Conservation (phyloP, 2,888 invertebrate genomes). For the Cerceris rybyensis region DNA sequence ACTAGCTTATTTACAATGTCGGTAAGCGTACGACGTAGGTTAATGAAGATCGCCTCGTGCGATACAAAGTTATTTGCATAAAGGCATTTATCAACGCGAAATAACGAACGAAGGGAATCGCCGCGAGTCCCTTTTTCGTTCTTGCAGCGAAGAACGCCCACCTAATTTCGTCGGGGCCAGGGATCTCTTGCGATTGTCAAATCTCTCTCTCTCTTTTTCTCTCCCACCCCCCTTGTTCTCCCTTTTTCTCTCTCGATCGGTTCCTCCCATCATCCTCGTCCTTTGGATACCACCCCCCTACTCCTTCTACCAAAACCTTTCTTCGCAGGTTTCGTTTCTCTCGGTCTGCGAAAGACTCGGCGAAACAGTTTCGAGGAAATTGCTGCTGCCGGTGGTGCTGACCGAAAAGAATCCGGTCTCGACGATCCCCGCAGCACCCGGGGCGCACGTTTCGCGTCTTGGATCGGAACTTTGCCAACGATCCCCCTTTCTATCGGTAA, state of each 20-base stretch:
- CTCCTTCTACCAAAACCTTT: constrained; percentile 16
- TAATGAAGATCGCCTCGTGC: constrained; percentile 55
- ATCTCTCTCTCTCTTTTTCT: constrained; percentile 33
- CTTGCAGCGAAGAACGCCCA: constrained; percentile 53
- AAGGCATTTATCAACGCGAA: constrained; percentile 54
- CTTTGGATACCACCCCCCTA: constrained; percentile 11
- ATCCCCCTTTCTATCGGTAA: constrained; percentile 32
- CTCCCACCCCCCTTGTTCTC: constrained; percentile 3
- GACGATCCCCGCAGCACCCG: neutral
- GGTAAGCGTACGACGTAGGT: constrained; percentile 36
- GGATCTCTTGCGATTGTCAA: constrained; percentile 57
- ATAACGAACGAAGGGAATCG: constrained; percentile 53
- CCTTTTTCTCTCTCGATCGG: neutral
- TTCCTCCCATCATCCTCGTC: neutral
- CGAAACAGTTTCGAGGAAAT: constrained; percentile 57
- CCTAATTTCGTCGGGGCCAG: constrained; percentile 54
- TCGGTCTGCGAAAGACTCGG: constrained; percentile 28
- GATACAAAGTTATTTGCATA: constrained; percentile 35
- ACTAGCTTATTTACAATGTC: constrained; percentile 48
- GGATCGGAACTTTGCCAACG: constrained; percentile 36
- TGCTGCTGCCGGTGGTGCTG: constrained; percentile 61
- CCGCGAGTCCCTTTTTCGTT: constrained; percentile 42
- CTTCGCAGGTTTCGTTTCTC: constrained; percentile 4
- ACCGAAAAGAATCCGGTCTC: constrained; percentile 61
- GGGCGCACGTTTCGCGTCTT: constrained; percentile 1